These are phyloP conservation scores for Meandrusa payeni DNA, from an alignment of 2,888 invertebrate species.

Conservation along the genomic window DNA sequence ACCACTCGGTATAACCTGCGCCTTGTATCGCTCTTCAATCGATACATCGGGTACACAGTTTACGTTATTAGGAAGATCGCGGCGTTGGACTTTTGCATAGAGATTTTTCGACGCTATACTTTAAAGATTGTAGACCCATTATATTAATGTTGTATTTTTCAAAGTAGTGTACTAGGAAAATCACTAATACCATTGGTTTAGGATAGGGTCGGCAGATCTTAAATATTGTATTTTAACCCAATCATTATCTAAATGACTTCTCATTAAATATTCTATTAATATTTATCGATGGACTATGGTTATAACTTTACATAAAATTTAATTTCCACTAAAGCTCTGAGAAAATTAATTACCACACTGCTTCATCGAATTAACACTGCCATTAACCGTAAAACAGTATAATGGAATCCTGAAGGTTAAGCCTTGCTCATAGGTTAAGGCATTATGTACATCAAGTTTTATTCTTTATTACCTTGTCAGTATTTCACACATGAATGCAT, in stretches of 20 bases:
- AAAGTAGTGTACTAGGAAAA: too few relatives aligned
- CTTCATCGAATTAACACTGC: slow-evolving; percentile 12
- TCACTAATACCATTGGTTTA: too few relatives aligned
- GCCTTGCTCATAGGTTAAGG: slow-evolving; percentile 1
- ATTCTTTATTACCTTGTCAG: slow-evolving; percentile 13
- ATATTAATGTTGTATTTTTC: too few relatives aligned
- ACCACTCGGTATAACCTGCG: slow-evolving; percentile 42
- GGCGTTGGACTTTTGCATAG: slow-evolving; percentile 2
- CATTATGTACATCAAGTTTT: slow-evolving; percentile 10
- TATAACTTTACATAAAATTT: slow-evolving; percentile 14
- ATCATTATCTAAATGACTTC: not conserved
- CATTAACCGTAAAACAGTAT: slow-evolving; percentile 6
- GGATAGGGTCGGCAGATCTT: too few relatives aligned
- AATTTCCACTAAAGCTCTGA: slow-evolving; percentile 9
- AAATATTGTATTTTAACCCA: not conserved
- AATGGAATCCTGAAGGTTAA: slow-evolving; percentile 4
- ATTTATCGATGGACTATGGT: slow-evolving; percentile 3
- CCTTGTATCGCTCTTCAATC: slow-evolving; percentile 15
- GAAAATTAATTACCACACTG: slow-evolving; percentile 9
- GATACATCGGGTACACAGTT: slow-evolving; percentile 5
- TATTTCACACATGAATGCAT: slow-evolving; percentile 14
- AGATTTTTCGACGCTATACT: slow-evolving; percentile 3
- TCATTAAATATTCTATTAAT: slow-evolving; percentile 1
- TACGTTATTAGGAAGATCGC: slow-evolving; percentile 16
- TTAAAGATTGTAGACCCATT: slow-evolving; percentile 2